A percentile compares a stretch with the other conserved stretches of the same genome.
Conservation (phyloP, 2,888 invertebrate species). For the Sinhomidia bicolor region DNA sequence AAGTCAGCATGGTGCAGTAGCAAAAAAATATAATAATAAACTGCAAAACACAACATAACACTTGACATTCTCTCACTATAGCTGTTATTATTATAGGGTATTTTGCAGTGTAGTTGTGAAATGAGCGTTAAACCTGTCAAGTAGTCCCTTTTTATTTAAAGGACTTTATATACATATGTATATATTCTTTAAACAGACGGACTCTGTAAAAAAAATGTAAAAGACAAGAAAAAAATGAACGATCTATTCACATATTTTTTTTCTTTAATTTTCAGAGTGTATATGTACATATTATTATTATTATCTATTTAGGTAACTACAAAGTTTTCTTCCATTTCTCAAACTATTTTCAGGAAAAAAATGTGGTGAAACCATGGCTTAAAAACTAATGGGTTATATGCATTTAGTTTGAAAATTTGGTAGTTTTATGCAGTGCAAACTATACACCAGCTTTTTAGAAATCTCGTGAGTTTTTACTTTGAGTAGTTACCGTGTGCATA, state of each 20-base stretch:
- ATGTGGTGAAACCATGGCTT: not conserved
- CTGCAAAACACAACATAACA: not conserved
- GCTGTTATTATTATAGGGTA: not conserved
- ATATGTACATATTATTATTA: not conserved
- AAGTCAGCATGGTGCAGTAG: not conserved
- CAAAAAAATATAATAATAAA: conserved; percentile 26
- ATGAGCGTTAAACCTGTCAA: not conserved
- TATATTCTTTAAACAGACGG: too few species aligned
- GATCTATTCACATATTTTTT: not conserved
- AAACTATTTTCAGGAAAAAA: not conserved
- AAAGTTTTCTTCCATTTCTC: not conserved
- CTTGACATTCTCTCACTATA: conserved; percentile 24
- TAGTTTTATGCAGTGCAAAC: not conserved
- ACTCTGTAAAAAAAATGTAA: not conserved
- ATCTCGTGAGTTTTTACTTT: not conserved
- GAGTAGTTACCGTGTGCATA: too few species aligned
- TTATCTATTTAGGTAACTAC: not conserved
- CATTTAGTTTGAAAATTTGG: too few species aligned
- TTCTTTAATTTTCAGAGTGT: not conserved
- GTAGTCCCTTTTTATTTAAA: too few species aligned
- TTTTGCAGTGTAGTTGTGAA: not conserved
- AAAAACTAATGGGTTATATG: too few species aligned
- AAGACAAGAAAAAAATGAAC: not conserved
- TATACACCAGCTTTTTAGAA: not conserved
- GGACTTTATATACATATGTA: too few species aligned